Percentiles rank a stretch among this genome's conserved stretches.
These are phyloP conservation scores for Sepiola atlantica DNA, from an alignment of 2,888 invertebrate species.

Conservation along the genomic window DNA sequence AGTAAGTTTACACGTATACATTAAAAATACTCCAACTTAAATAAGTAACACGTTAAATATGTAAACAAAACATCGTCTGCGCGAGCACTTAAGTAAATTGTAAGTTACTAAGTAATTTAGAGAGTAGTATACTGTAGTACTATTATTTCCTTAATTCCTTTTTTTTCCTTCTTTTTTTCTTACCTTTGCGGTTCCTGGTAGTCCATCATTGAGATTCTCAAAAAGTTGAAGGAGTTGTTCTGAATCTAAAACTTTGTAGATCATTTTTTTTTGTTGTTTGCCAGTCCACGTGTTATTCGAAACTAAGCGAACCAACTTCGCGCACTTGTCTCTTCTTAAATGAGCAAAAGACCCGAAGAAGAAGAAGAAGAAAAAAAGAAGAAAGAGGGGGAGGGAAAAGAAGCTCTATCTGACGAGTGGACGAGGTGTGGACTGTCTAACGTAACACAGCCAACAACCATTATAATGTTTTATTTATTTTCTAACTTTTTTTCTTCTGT, in stretches of 20 bases:
- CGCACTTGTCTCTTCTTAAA: neutral
- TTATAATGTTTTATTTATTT: neutral
- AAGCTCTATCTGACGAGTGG: neutral
- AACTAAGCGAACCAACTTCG: too few relatives aligned
- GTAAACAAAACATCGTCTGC: too few relatives aligned
- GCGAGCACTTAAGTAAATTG: too few relatives aligned
- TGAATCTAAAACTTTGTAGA: constrained; percentile 22
- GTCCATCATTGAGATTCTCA: neutral
- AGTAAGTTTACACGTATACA: too few relatives aligned
- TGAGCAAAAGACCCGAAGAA: neutral
- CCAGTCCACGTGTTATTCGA: neutral
- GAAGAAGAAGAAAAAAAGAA: neutral
- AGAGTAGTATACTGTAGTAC: neutral
- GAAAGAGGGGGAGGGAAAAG: neutral
- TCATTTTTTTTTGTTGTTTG: neutral
- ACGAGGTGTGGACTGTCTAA: neutral
- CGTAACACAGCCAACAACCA: neutral
- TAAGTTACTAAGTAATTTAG: neutral
- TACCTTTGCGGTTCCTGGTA: constrained; percentile 43
- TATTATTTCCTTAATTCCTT: neutral
- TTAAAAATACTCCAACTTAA: too few relatives aligned
- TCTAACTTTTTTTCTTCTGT: neutral
- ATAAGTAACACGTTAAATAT: too few relatives aligned
- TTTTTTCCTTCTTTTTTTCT: neutral
- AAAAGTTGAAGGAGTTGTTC: neutral